Evolutionary conservation across 2,888 invertebrate genomes (phyloP).

Genomic region (Zaprionus lineosus): DNA sequence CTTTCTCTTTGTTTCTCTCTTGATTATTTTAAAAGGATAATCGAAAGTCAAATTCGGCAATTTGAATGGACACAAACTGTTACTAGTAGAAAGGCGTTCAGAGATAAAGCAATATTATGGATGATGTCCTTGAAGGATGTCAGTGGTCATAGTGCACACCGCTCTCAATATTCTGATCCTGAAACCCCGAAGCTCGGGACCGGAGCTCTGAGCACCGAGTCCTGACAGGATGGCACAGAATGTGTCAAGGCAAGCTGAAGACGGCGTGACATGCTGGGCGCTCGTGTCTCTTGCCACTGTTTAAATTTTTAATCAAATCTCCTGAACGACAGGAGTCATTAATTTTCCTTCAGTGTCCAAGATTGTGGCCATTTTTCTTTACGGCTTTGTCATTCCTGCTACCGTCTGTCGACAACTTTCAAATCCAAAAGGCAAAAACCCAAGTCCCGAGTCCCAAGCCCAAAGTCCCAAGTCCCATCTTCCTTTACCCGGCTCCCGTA

Average conservation of each 20-base stretch:
- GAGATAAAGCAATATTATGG: slow-evolving; percentile 19
- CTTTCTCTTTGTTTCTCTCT: too few species aligned
- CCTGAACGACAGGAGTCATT: slow-evolving; percentile 50
- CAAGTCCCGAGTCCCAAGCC: too few species aligned
- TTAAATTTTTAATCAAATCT: slow-evolving; percentile 65
- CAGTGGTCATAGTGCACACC: slow-evolving; percentile 8
- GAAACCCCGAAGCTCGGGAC: slow-evolving; percentile 1
- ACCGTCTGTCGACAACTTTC: too few species aligned
- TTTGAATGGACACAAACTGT: too few species aligned
- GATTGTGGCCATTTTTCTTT: slow-evolving; percentile 52
- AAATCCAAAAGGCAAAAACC: too few species aligned
- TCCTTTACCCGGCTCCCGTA: too few species aligned
- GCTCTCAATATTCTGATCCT: not conserved
- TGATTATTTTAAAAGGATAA: too few species aligned
- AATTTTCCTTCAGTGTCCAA: slow-evolving; percentile 53
- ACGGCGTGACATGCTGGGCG: slow-evolving; percentile 50
- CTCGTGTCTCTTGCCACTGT: slow-evolving; percentile 16
- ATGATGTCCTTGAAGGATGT: slow-evolving; percentile 4
- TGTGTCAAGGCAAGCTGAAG: slow-evolving; percentile 63
- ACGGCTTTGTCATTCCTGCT: slow-evolving; percentile 32
- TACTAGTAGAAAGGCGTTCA: too few species aligned
- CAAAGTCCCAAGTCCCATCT: too few species aligned
- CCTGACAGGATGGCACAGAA: slow-evolving; percentile 38
- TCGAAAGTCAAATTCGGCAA: too few species aligned
- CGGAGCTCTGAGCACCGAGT: not conserved